Base-by-base conservation (phyloP, 2,113 vertebrate genomes). In the Alaudala cheleensis region DNA sequence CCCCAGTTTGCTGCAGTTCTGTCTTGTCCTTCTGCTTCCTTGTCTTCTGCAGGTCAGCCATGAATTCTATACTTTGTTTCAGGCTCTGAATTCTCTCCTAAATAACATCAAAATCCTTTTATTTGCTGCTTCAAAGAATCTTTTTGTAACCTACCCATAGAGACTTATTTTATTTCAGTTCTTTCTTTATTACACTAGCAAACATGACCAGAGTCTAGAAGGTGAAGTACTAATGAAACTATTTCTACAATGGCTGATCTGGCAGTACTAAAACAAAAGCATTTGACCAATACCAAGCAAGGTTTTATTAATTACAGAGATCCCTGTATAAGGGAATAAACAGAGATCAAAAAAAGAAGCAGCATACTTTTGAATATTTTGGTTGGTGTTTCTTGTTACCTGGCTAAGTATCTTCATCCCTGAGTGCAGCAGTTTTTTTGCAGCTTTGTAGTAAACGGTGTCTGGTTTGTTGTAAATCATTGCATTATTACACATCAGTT, bases 381-480 rank as follows among this genome's bases (percentile, higher is more conserved):
- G 15, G 3, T 69, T 45, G 40, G 50, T 57, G 49, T 34, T 69
- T 95, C n/a, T 62, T 87, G 69, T 97, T 98, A 99, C 99, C 98
- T 98, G 98, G 95, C 98, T 99, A 57, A 99, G 97, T 95, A 99
- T 99, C 98, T 99, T 99, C 98, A 99, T 98, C 51, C 99, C 99
- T 44, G 99, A 99, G 97, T 99, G 99, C 49, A 99, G 96, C 18
- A 99, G 98, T 93, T 99, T 99, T 93, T 99, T 99, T 45, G 99
- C 99, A 93, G 99, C 99, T 98, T 99, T 99, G 81, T 99, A 99
- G 96, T 99, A 99, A 97, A 99, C 98, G 7, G 99, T 99, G 81
- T 99, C 99, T 28, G 99, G 99, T 94, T 99, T 99, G 98, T 99
- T 99, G 97, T 99, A 99, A 94, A 98, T 98, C 99, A 99, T 99